A percentile compares a stretch with the other conserved stretches of the same genome.
These are phyloP conservation scores for Nomada lathburiana DNA, from an alignment of 2,888 invertebrate species.

Conservation along the genomic window DNA sequence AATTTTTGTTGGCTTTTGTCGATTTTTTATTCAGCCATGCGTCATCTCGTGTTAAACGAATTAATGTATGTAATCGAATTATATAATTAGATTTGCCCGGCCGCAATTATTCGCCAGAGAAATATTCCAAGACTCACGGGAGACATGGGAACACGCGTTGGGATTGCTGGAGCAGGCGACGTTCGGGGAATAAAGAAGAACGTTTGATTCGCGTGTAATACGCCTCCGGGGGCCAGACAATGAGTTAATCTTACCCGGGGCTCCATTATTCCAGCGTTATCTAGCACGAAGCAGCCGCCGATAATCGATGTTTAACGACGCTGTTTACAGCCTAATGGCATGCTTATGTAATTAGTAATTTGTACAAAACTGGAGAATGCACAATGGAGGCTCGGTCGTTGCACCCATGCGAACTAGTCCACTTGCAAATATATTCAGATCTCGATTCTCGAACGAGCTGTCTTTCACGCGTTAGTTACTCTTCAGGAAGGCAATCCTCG, in stretches of 20 bases:
- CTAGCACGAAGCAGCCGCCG: slow-evolving; percentile 50
- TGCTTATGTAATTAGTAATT: slow-evolving; percentile 48
- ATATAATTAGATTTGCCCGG: no score
- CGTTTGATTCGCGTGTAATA: slow-evolving; percentile 51
- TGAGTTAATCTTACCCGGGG: slow-evolving; percentile 62
- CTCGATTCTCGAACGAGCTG: no score
- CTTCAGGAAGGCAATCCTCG: no score
- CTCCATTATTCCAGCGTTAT: slow-evolving; percentile 72
- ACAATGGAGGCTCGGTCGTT: slow-evolving; percentile 17
- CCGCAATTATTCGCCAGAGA: no score
- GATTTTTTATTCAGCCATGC: neutral
- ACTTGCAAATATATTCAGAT: no score
- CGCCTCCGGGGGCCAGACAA: slow-evolving; percentile 50
- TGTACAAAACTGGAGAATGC: slow-evolving; percentile 52
- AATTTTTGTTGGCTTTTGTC: neutral
- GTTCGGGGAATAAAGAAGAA: slow-evolving; percentile 52
- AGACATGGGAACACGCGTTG: neutral
- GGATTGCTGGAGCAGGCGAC: slow-evolving; percentile 6
- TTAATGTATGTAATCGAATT: no score
- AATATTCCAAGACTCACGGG: no score
- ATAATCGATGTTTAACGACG: slow-evolving; percentile 73
- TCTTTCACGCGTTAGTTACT: no score
- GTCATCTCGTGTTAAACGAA: neutral
- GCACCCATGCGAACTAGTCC: neutral
- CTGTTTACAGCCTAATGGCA: slow-evolving; percentile 69